Base-by-base conservation (phyloP, 1,140 invertebrate species). In the Sweltsa coloradensis region DNA sequence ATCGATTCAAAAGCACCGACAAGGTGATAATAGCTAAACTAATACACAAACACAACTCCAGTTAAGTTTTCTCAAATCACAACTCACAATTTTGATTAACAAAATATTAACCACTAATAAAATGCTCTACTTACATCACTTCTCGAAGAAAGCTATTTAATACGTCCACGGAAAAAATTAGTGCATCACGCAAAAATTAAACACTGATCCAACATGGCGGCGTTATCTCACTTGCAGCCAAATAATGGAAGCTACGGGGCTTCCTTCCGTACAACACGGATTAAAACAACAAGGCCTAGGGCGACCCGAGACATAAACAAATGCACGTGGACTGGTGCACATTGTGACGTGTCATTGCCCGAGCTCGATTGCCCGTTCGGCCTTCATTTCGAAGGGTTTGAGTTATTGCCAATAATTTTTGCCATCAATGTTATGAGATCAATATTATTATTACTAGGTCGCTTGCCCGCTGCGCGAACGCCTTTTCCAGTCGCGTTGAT, bases 171-270 rank as follows among this genome's bases (percentile, higher is more conserved):
- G 16, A 44, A 47, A 47, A 45, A 52, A 50, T 45, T 52, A 49
- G 46, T 42, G 34, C 46, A 39, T 49, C 31, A 51, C 53, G 53
- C 53, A 54, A 54, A 54, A 52, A 54, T 52, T 54, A 54, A 54
- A 47, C 51, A 54, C 53, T 52, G 53, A 52, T 58, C 55, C 58
- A 60, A 60, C 56, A 60, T 60, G 58, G 58, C 56, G 52, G 56
- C 57, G 55, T 58, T 57, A 54, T 53, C 46, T 47, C 46, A 47
- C 46, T 47, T 47, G 46, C 41, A n/a, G n/a, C n/a, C n/a, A n/a
- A n/a, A n/a, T n/a, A n/a, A n/a, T n/a, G n/a, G n/a, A 41, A 29
- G 46, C 46, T 47, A 47, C 46, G 46, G 46, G 46, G 46, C 46
- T 47, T 47, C 46, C 46, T 47, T 40, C 21, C 23, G 36, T 40